Evolutionary conservation across 2,113 vertebrate species (phyloP).

Genomic region (Prionailurus bengalensis): DNA sequence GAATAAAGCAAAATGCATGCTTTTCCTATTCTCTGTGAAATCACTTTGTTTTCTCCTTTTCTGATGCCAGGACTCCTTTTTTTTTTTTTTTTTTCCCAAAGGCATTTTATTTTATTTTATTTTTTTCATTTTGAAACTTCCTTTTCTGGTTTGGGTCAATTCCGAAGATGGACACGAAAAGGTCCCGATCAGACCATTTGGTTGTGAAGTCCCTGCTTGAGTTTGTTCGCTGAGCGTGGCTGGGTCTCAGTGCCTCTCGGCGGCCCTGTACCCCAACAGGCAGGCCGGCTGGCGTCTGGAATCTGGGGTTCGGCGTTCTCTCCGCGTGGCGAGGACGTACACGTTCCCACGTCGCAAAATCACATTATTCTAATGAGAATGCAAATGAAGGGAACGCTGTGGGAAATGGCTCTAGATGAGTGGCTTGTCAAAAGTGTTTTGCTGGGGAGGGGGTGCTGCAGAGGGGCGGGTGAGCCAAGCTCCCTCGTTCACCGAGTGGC

Average conservation of each 20-base stretch:
- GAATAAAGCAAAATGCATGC: slow-evolving; percentile 70
- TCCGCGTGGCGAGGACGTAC: slow-evolving; percentile 83
- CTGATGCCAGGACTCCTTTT: slow-evolving; percentile 11
- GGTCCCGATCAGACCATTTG: slow-evolving; percentile 83
- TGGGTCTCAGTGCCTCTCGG: neutral
- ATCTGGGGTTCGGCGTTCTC: slow-evolving; percentile 79
- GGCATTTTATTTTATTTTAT: too few relatives aligned
- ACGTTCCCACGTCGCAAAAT: slow-evolving; percentile 88
- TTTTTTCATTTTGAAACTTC: slow-evolving; percentile 76
- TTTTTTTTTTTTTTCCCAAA: too few relatives aligned
- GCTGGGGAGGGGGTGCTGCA: slow-evolving; percentile 77
- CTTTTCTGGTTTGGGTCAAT: slow-evolving; percentile 83
- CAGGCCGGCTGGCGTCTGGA: slow-evolving; percentile 87
- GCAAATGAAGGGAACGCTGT: slow-evolving; percentile 92
- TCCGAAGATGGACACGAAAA: slow-evolving; percentile 84
- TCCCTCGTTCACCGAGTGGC: slow-evolving; percentile 60
- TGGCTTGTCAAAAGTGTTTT: slow-evolving; percentile 92
- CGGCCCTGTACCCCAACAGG: slow-evolving; percentile 85
- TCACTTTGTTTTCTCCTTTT: slow-evolving; percentile 39
- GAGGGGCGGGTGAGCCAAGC: slow-evolving; percentile 66
- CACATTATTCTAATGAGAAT: slow-evolving; percentile 94
- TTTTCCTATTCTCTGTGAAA: slow-evolving; percentile 68
- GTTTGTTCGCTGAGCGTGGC: slow-evolving; percentile 85
- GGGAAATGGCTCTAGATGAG: slow-evolving; percentile 91
- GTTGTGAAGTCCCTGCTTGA: slow-evolving; percentile 87